phyloP scores from a whole-genome alignment of 2,797 vertebrate genomes.

The Macropodus opercularis region DNA sequence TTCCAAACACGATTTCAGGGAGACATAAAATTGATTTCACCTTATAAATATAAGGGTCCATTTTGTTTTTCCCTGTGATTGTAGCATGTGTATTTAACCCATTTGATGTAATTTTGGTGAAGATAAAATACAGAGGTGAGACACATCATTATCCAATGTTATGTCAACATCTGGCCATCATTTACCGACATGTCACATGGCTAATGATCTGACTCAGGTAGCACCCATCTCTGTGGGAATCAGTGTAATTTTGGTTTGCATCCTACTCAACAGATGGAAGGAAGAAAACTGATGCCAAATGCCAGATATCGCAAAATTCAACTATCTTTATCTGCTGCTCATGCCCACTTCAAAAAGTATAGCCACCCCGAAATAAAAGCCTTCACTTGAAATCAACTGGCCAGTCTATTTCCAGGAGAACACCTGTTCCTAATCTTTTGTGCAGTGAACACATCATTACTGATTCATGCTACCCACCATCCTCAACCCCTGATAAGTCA shows the following conservation, averaged over 20 bases:
- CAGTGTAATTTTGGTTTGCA: constrained; percentile 6
- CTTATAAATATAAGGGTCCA: constrained; percentile 3
- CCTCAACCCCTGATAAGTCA: constrained; percentile 66
- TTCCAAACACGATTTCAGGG: constrained; percentile 24
- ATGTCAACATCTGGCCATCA: constrained; percentile 7
- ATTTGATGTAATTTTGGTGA: constrained; percentile 11
- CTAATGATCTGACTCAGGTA: constrained; percentile 15
- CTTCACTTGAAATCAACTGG: constrained; percentile 36
- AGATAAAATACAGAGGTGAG: constrained; percentile 13
- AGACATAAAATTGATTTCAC: constrained; percentile 12
- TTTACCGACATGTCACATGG: neutral
- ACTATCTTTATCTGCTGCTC: constrained; percentile 12
- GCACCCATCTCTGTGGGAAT: neutral
- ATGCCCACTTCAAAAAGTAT: constrained; percentile 9
- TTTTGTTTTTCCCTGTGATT: constrained; percentile 14
- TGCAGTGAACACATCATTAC: constrained; percentile 54
- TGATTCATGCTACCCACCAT: constrained; percentile 64
- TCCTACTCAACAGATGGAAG: neutral
- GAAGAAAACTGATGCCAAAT: constrained; percentile 1
- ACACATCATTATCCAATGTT: constrained; percentile 2
- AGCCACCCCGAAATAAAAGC: constrained; percentile 36
- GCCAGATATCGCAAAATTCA: neutral
- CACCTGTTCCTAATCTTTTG: constrained; percentile 68
- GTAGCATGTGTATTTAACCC: constrained; percentile 5
- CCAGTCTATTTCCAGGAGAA: constrained; percentile 30